A percentile compares a stretch with the other conserved stretches of the same genome.
Conservation (phyloP, 2,888 invertebrate species). For the Xiphydria camelus region DNA sequence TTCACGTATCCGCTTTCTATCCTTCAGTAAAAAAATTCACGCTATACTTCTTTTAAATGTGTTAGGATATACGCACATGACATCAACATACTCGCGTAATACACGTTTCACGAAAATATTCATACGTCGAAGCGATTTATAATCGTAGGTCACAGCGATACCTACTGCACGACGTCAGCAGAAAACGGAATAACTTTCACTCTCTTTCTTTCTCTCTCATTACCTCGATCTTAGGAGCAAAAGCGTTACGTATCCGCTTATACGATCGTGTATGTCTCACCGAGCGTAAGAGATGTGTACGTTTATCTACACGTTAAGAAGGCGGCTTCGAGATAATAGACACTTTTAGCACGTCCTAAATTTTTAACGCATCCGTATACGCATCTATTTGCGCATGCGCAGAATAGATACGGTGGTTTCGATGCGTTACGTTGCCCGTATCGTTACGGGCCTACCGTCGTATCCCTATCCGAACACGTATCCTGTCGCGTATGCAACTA, state of each 20-base stretch:
- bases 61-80: no score
- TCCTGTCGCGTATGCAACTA: no score
- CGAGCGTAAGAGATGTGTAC: not conserved
- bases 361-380: not conserved
- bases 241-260: not conserved
- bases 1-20: no score
- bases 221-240: not conserved
- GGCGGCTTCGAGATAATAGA: not conserved
- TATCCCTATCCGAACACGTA: no score
- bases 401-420: no score
- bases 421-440: no score
- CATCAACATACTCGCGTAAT: no score
- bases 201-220: constrained; percentile 26
- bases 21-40: no score
- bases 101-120: no score
- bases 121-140: not conserved
- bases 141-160: constrained; percentile 31
- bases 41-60: no score
- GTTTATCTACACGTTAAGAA: not conserved
- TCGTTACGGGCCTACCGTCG: no score
- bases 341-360: no score
- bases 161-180: constrained; percentile 23
- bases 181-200: constrained; percentile 38
- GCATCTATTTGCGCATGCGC: not conserved
- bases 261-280: not conserved